A percentile compares a stretch with the other conserved stretches of the same genome.
These are phyloP conservation scores for Scaptomyza pallida DNA, from an alignment of 1,140 invertebrate species.

Conservation along the genomic window DNA sequence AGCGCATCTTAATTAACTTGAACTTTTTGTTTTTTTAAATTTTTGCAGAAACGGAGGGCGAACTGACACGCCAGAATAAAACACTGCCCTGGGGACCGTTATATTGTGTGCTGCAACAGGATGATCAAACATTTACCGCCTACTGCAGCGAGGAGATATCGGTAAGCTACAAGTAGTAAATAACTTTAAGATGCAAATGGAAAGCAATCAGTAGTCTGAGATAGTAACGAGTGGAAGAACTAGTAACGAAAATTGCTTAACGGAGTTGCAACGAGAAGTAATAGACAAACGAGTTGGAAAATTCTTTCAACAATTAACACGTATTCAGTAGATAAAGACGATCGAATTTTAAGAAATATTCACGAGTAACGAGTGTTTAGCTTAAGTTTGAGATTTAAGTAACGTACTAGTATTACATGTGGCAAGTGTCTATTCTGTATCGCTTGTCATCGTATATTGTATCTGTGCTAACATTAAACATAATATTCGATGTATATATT, in stretches of 20 bases:
- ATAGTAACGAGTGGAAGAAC: no score
- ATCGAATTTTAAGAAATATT: neutral
- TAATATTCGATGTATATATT: neutral
- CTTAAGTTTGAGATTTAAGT: no score
- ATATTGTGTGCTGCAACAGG: conserved; percentile 94
- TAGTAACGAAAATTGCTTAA: no score
- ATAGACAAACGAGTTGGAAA: no score
- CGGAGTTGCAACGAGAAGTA: no score
- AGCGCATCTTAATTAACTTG: no score
- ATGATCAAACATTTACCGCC: conserved; percentile 92
- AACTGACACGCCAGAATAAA: conserved; percentile 68
- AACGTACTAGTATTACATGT: no score
- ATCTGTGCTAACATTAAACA: conserved; percentile 7
- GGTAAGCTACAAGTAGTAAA: conserved; percentile 84
- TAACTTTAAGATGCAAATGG: neutral
- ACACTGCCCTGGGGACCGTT: conserved; percentile 91
- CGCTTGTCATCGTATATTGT: neutral
- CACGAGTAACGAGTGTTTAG: neutral
- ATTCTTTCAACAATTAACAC: no score
- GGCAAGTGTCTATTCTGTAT: neutral
- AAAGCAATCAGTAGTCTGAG: neutral
- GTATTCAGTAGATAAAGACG: no score
- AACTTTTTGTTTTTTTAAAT: neutral
- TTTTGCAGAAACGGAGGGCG: conserved; percentile 79
- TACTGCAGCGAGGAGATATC: conserved; percentile 95